Evolutionary conservation across 2,797 vertebrate genomes (phyloP), one percentile per base, ranked within the genome.

Genomic region (Chaetodon trifasciatus): DNA sequence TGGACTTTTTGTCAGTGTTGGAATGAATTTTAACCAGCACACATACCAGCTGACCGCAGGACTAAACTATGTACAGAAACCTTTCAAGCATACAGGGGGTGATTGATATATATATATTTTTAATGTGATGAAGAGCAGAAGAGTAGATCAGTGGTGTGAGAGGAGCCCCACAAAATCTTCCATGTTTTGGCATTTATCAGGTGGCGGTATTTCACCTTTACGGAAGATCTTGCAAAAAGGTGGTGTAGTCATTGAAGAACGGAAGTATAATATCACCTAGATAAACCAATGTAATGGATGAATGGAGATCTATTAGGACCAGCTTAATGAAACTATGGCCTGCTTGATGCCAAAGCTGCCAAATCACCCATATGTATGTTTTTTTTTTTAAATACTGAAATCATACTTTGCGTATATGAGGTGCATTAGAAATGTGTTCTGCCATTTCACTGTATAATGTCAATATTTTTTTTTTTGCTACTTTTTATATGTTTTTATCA

Each of bases 281-380:
- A 75, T 44, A 50, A 57, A 57, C 63, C 35, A 47, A 52, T 73
- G 28, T 46, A 42, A 62, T 19, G 64, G 28, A 49, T 56, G 13
- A 62, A 2, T 44, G 12, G 32, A 39, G 64, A 63, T 57, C 37
- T 69, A 23, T 32, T 56, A 40, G 23, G 23, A 68, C 32, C 49
- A 49, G 28, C 12, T 40, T 74, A 56, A 56, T 74, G n/a, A 75
- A 63, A 57, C 4, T 32, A 11, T 35, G 5, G 1, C 24, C 17
- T 49, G 24, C 3, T 37, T 52, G 40, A 37, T 55, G 28, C 4
- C 9, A 68, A 61, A 44, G 19, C 15, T 66, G 44, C 28, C 21
- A 7, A 63, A 47, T 67, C 35, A 21, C 6, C 7, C 9, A 12
- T 12, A 37, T 42, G 19, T 17, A 28, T 3, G 32, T 46, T 32